Conservation (phyloP, 2,888 invertebrate species). For the Xylocampa areola region DNA sequence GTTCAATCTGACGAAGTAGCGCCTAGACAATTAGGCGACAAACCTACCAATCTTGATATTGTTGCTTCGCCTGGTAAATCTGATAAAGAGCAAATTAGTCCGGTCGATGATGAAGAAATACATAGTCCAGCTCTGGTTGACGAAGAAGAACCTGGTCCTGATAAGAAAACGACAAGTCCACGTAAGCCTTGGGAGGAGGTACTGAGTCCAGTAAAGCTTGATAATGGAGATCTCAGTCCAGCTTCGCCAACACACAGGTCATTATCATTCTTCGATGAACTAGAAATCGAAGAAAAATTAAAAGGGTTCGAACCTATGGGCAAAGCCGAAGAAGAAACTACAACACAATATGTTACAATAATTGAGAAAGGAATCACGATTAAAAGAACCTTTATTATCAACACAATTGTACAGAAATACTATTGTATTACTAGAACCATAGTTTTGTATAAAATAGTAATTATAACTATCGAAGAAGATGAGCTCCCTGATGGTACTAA, state of each 20-base stretch:
- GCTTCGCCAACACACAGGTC: slow-evolving; percentile 26
- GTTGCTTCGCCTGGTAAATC: no score
- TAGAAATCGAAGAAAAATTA: slow-evolving; percentile 30
- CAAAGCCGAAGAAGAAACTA: slow-evolving; percentile 37
- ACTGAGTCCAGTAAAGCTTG: slow-evolving; percentile 13
- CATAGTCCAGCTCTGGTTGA: not conserved
- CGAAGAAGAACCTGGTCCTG: not conserved
- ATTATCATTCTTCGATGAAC: slow-evolving; percentile 30
- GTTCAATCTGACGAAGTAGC: no score
- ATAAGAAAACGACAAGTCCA: not conserved
- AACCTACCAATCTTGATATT: no score
- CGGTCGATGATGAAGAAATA: no score
- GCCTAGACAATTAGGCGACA: no score
- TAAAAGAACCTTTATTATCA: slow-evolving; percentile 39
- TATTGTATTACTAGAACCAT: slow-evolving; percentile 25
- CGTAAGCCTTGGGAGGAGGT: not conserved
- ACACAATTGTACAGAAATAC: slow-evolving; percentile 47
- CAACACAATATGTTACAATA: slow-evolving; percentile 33
- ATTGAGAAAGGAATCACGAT: slow-evolving; percentile 39
- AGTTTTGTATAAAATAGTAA: slow-evolving; percentile 38
- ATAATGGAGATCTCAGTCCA: slow-evolving; percentile 26
- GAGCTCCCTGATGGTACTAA: slow-evolving; percentile 49
- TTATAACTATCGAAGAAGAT: slow-evolving; percentile 45
- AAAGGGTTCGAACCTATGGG: slow-evolving; percentile 44
- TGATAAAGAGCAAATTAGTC: no score